Conservation (phyloP, 2,888 invertebrate species). For the Tipula lateralis region DNA sequence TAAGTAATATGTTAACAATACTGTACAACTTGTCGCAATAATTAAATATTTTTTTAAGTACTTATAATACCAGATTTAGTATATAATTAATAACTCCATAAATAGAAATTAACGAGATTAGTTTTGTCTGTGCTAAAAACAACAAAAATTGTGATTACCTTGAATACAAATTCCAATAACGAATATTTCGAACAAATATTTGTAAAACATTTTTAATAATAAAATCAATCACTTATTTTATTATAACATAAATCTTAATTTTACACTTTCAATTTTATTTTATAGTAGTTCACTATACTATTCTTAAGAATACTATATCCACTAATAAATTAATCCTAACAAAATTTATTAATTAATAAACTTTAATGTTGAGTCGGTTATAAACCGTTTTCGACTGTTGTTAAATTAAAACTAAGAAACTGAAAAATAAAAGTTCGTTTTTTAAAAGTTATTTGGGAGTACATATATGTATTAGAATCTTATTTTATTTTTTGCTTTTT, state of each 20-base stretch:
- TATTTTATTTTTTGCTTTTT: neutral
- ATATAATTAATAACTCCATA: neutral
- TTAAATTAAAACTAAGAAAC: constrained; percentile 2
- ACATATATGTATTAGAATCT: neutral
- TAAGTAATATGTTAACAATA: too few relatives aligned
- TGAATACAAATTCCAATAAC: constrained; percentile 19
- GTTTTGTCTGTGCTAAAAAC: neutral
- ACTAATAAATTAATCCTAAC: neutral
- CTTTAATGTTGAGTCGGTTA: too few relatives aligned
- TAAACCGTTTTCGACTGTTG: neutral
- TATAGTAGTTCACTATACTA: neutral
- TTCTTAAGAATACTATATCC: neutral
- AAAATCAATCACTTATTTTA: neutral
- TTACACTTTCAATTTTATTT: neutral
- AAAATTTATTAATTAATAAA: neutral
- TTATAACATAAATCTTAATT: neutral
- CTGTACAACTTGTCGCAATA: too few relatives aligned
- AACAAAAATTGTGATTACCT: neutral
- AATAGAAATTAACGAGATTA: neutral
- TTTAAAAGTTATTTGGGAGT: neutral
- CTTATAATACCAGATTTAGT: neutral
- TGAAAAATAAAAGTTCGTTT: constrained; percentile 6
- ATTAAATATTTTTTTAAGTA: neutral
- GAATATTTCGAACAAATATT: neutral
- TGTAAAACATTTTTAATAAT: neutral